Evolutionary conservation across 2,888 invertebrate species (phyloP).

Genomic region (Rotaria sp.): DNA sequence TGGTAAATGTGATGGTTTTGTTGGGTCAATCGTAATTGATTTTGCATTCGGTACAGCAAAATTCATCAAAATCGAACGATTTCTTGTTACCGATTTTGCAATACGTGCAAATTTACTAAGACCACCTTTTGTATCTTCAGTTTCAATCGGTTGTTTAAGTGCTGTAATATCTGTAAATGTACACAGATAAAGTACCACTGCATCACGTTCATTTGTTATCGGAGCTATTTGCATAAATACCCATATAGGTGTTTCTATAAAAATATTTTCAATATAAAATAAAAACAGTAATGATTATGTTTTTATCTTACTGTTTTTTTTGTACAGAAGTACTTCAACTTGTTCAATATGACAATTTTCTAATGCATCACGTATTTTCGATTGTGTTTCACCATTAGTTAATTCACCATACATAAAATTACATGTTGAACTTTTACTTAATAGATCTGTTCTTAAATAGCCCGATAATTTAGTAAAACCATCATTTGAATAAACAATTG

Average conservation of each 20-base stretch:
- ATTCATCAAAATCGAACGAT: constrained; percentile 83
- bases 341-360: constrained; percentile 84
- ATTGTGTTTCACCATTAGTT: constrained; percentile 89
- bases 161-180: constrained; percentile 99
- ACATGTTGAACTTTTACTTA: constrained; percentile 65
- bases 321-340: constrained; percentile 96
- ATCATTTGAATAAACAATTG: constrained; percentile 99
- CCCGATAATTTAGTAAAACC: constrained; percentile 98
- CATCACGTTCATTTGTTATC: constrained; percentile 97
- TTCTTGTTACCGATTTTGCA: constrained; percentile 89
- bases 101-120: constrained; percentile 96
- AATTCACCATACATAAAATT: constrained; percentile 99
- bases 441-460: constrained; percentile 90
- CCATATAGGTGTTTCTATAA: constrained; percentile 91
- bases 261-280: background rate
- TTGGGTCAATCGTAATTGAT: constrained; percentile 36
- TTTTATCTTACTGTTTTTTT: constrained; percentile 87
- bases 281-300: background rate
- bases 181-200: constrained; percentile 92
- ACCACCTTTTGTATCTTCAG: constrained; percentile 73
- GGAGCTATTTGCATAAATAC: constrained; percentile 95
- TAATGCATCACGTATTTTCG: constrained; percentile 81
- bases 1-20: constrained; percentile 39
- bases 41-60: constrained; percentile 60
- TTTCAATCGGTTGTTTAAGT: constrained; percentile 96